phyloP scores from a whole-genome alignment of 2,888 invertebrate species.

The Pseudococcus longispinus region DNA sequence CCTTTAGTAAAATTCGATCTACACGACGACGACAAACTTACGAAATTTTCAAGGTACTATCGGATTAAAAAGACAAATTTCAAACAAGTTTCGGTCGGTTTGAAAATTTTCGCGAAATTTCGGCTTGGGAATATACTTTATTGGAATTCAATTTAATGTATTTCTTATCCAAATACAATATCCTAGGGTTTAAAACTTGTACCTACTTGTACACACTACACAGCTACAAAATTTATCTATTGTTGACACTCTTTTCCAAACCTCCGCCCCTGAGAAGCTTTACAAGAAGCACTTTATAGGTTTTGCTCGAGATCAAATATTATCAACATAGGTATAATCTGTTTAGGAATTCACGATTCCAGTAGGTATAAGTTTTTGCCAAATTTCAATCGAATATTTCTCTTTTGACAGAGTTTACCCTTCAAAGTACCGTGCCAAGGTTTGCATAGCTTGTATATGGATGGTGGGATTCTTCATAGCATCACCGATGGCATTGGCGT shows the following conservation, averaged over 20 bases:
- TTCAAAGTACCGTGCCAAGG: conserved; percentile 75
- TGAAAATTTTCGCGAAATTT: not conserved
- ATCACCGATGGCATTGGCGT: conserved; percentile 73
- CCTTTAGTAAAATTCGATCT: not conserved
- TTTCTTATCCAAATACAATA: not conserved
- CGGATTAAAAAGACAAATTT: not conserved
- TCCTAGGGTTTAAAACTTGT: not conserved
- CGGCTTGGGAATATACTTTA: not conserved
- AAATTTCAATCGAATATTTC: not conserved
- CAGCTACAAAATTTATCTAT: not conserved
- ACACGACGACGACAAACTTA: not conserved
- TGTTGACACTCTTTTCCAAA: not conserved
- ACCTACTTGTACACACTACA: too few species aligned
- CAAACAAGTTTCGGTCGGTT: not conserved
- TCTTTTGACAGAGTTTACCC: conserved; percentile 71
- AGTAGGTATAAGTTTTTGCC: conserved; percentile 32
- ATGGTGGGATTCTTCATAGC: conserved; percentile 72
- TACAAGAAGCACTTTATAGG: not conserved
- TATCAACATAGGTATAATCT: too few species aligned
- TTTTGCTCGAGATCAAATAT: too few species aligned
- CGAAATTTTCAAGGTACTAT: not conserved
- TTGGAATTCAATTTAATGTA: not conserved
- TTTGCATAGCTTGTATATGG: conserved; percentile 80
- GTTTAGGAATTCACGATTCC: not conserved
- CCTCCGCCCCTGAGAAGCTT: not conserved